Base-by-base conservation (phyloP, 2,113 vertebrate species). In the Neotoma lepida region DNA sequence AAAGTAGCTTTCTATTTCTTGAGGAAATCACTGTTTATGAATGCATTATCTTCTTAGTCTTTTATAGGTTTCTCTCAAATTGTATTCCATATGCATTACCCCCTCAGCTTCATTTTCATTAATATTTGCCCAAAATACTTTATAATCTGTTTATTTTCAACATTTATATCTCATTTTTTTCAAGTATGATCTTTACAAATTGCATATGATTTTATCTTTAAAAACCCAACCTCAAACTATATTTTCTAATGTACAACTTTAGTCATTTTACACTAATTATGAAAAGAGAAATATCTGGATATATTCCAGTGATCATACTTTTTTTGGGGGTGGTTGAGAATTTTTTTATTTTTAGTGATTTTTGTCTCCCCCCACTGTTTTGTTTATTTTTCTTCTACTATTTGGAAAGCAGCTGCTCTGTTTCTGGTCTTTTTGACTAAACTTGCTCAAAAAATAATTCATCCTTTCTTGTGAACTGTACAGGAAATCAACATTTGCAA, bases 361-460 rank as follows among this genome's bases (percentile, higher is more conserved):
- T 93, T 44, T 87, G 58, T 71, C 39, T 74, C 22, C 4, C 49
- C 14, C n/a, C 0, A 82, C 6, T 90, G 35, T 41, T 78, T 39
- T 85, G 51, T 66, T 91, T 70, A 33, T 44, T 91, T 93, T 87
- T 77, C 7, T 61, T 13, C 28, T 49, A 66, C 10, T 90, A 49
- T 73, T 85, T 87, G n/a, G 44, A 93, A 63, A 49, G 9, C 56
- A 26, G 2, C 9, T 90, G 49, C 51, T 94, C 44, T 63, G 3
- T 82, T 86, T 93, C 4, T 76, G 22, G 44, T 86, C 6, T 63
- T 54, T 94, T 93, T 94, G 68, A 8, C 15, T 92, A 89, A 94
- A 81, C 0, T 64, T 64, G 68, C 2, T 30, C 33, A 80, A 82
- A 61, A 88, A 71, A 73, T 73, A 66, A 73, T 91, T 20, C 4